Base-by-base conservation (phyloP, 2,797 vertebrate species). In the Xyrichtys novacula region DNA sequence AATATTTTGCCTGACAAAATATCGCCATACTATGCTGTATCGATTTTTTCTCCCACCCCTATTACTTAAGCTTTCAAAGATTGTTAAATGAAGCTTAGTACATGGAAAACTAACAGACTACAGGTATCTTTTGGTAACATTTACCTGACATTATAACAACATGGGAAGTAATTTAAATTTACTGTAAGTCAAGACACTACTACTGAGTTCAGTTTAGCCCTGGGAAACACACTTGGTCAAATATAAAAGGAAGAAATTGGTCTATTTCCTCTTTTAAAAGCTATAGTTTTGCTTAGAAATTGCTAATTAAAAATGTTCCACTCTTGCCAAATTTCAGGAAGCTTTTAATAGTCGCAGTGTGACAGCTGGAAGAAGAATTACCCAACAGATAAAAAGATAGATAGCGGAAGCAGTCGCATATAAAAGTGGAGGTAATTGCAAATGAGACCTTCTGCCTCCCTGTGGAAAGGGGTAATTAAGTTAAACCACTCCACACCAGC, bases 391-490 rank as follows among this genome's bases (percentile, higher is more conserved):
- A 65, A 46, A 65, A 42, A 29, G 26, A 15, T 25, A 53, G 43
- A 71, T 14, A 19, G 66, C 43, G 3, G 32, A 67, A 39, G 65
- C 46, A 69, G 61, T 69, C 32, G 5, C 49, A 69, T 63, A 54
- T 65, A 64, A 84, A 76, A 66, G 38, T 42, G 44, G 29, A 85
- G 75, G 57, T 80, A 79, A 85, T 78, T 78, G 74, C 80, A 88
- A 85, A 80, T 78, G 65, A 83, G 76, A 82, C 83, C 64, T 78
- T 84, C 63, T 73, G 66, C 58, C 61, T 71, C 76, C 52, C 64
- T 50, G 42, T 76, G 65, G 72, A 80, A 78, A 61, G 43, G 26
- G 46, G 56, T 87, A 80, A 88, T 86, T 81, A 88, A 76, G 64
- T 85, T 78, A 65, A 82, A 86, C 40, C 68, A 64, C 77, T 77